Evolutionary conservation across 2,797 vertebrate species (phyloP).

Genomic region (Aotus griseimembra): DNA sequence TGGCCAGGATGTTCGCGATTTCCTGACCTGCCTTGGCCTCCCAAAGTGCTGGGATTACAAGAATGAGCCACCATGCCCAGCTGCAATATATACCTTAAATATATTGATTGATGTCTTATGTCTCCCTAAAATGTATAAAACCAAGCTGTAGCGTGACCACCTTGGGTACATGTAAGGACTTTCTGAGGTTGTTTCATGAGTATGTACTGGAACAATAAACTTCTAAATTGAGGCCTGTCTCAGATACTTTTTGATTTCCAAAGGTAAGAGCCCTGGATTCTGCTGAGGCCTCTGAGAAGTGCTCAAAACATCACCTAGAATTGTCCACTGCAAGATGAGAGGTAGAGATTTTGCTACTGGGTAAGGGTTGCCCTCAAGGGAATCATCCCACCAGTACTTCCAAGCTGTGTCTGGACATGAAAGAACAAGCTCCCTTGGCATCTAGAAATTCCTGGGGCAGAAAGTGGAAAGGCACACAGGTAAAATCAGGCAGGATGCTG

Average conservation of each 20-base stretch:
- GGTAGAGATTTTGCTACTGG: not conserved
- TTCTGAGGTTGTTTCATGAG: not conserved
- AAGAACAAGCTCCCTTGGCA: not conserved
- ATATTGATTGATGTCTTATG: not conserved
- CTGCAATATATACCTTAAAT: not conserved
- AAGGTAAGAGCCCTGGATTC: not conserved
- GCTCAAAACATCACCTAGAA: not conserved
- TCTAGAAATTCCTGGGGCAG: not conserved
- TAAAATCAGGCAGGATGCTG: not conserved
- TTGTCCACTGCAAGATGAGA: not conserved
- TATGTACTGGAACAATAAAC: not conserved
- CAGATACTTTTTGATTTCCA: not conserved
- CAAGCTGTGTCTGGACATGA: not conserved
- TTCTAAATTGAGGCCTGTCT: not conserved
- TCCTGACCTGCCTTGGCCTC: too few relatives aligned
- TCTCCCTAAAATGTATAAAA: not conserved
- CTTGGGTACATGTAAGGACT: not conserved
- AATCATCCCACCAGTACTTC: not conserved
- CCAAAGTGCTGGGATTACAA: too few relatives aligned
- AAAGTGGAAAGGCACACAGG: not conserved
- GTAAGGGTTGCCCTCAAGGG: not conserved
- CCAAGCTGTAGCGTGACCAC: not conserved
- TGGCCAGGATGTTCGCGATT: too few relatives aligned
- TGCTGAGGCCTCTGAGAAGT: not conserved
- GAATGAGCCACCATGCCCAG: too few relatives aligned